Percentiles rank a stretch among this genome's conserved stretches.
Evolutionary conservation across 2,888 invertebrate species (phyloP).

Genomic region (Agonum fuliginosum): DNA sequence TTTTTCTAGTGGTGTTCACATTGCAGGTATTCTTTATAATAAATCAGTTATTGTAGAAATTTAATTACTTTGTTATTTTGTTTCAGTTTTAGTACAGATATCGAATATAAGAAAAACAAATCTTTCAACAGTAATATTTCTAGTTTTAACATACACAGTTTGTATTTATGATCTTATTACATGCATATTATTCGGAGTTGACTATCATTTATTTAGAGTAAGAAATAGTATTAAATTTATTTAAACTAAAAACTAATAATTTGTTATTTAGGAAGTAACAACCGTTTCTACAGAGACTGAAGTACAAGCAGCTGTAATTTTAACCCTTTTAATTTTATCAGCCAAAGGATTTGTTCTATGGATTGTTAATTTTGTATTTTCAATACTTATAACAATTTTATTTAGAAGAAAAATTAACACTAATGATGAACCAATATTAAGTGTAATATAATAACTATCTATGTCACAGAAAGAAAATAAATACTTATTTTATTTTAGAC

Average conservation of each 20-base stretch:
- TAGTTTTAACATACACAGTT: slow-evolving; percentile 1
- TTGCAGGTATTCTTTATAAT: slow-evolving; percentile 31
- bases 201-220: slow-evolving; percentile 29
- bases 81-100: slow-evolving; percentile 30
- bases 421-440: slow-evolving; percentile 9
- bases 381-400: slow-evolving; percentile 23
- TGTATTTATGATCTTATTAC: slow-evolving; percentile 35
- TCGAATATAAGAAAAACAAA: slow-evolving; percentile 38
- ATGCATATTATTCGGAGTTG: slow-evolving; percentile 40
- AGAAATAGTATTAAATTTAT: neutral
- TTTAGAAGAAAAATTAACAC: neutral
- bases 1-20: slow-evolving; percentile 24
- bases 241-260: neutral
- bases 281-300: slow-evolving; percentile 10
- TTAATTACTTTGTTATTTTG: neutral
- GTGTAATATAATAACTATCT: slow-evolving; percentile 30
- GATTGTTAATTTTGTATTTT: slow-evolving; percentile 30
- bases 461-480: neutral
- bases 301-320: slow-evolving; percentile 1
- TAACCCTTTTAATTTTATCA: slow-evolving; percentile 22
- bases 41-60: neutral
- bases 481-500: neutral
- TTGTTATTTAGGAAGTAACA: neutral
- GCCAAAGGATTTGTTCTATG: slow-evolving; percentile 56
- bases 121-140: slow-evolving; percentile 22